phyloP scores from a whole-genome alignment of 2,113 vertebrate genomes.

The Semicossyphus pulcher region DNA sequence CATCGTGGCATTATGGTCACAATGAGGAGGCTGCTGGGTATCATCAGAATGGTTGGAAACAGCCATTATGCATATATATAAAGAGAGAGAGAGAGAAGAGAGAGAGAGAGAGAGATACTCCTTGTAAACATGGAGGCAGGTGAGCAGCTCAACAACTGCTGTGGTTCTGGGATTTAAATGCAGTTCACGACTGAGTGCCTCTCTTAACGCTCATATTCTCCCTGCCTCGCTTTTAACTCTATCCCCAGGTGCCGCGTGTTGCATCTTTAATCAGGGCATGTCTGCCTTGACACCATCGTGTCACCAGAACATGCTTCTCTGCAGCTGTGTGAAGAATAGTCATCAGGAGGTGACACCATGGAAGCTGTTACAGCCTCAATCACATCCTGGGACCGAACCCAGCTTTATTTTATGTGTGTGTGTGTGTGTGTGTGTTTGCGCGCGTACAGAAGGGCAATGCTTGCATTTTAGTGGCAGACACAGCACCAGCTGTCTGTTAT shows the following conservation, averaged over 20 bases:
- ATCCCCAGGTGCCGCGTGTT: constrained; percentile 41
- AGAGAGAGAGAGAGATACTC: neutral
- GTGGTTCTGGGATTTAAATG: constrained; percentile 57
- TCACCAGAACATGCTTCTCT: constrained; percentile 55
- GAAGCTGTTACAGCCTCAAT: constrained; percentile 42
- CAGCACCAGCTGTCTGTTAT: constrained; percentile 56
- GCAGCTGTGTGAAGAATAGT: constrained; percentile 57
- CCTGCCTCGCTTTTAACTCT: constrained; percentile 52
- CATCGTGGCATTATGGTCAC: neutral
- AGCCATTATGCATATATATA: neutral
- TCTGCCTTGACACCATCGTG: constrained; percentile 59
- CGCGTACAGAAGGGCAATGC: neutral
- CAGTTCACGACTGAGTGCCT: constrained; percentile 55
- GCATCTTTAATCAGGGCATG: constrained; percentile 73
- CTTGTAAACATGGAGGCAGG: constrained; percentile 39
- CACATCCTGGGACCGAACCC: constrained; percentile 9
- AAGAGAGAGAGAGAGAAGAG: neutral
- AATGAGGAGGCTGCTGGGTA: neutral
- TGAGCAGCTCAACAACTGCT: constrained; percentile 33
- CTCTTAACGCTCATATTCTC: constrained; percentile 34
- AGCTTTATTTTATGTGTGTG: constrained; percentile 36
- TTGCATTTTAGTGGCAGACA: constrained; percentile 54
- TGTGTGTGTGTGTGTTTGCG: constrained; percentile 9
- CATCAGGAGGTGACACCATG: constrained; percentile 41
- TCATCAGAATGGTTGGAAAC: constrained; percentile 7